phyloP scores from a whole-genome alignment of 2,797 vertebrate species.

The Coracias cyanogaster region DNA sequence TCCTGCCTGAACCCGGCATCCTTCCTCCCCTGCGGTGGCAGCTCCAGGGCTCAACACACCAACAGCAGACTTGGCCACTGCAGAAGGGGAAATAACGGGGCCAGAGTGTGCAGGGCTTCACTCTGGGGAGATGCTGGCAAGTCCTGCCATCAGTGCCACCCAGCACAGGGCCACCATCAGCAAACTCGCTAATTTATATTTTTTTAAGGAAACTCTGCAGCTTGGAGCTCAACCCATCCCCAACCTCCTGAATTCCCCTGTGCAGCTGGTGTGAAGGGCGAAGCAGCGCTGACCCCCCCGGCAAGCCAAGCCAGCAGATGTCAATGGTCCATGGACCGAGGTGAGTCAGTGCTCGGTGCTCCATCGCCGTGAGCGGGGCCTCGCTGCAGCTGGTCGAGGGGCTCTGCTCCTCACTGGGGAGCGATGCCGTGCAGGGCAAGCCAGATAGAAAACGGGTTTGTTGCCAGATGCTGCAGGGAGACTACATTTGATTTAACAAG shows the following conservation, averaged over 20 bases:
- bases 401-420: not conserved
- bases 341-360: not conserved
- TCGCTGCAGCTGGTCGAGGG: not conserved
- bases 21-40: not conserved
- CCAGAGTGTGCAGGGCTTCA: not conserved
- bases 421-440: not conserved
- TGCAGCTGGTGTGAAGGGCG: not conserved
- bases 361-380: not conserved
- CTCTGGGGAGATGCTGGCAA: not conserved
- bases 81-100: not conserved
- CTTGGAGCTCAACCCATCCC: not conserved
- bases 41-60: not conserved
- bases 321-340: not conserved
- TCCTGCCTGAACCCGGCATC: not conserved
- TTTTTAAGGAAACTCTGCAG: not conserved
- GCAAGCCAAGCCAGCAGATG: not conserved
- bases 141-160: not conserved
- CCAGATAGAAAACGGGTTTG: not conserved
- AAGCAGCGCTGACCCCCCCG: rapidly evolving
- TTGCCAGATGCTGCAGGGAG: not conserved
- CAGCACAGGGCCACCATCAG: not conserved
- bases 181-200: not conserved
- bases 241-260: rapidly evolving
- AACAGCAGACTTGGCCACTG: rapidly evolving
- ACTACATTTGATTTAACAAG: not conserved